Conservation (phyloP, 2,797 vertebrate genomes). For the Coluber constrictor region DNA sequence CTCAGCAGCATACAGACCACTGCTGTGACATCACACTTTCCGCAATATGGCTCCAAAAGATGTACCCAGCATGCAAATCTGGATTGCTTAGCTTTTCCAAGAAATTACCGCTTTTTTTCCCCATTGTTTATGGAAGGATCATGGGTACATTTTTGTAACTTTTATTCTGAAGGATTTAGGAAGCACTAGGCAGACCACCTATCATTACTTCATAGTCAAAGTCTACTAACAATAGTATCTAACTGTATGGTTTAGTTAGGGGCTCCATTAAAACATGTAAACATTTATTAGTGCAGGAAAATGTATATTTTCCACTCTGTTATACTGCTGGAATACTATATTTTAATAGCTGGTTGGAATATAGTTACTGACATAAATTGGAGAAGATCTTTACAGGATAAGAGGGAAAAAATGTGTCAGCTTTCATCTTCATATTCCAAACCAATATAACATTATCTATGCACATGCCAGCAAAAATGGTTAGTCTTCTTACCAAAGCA, state of each 20-base stretch:
- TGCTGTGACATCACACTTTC: slow-evolving; percentile 69
- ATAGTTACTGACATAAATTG: slow-evolving; percentile 47
- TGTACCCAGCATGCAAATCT: slow-evolving; percentile 56
- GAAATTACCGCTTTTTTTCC: slow-evolving; percentile 44
- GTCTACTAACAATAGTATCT: slow-evolving; percentile 43
- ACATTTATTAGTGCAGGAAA: slow-evolving; percentile 54
- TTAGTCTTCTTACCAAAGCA: background rate
- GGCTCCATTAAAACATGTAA: slow-evolving; percentile 57
- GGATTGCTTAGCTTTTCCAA: slow-evolving; percentile 58
- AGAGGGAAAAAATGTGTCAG: slow-evolving; percentile 27
- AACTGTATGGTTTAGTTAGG: slow-evolving; percentile 54
- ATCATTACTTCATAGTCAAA: slow-evolving; percentile 4
- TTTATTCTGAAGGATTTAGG: slow-evolving; percentile 26
- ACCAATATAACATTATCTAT: slow-evolving; percentile 1
- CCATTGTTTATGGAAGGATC: slow-evolving; percentile 42
- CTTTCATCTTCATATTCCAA: background rate
- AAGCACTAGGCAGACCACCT: slow-evolving; percentile 51
- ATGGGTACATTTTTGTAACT: slow-evolving; percentile 36
- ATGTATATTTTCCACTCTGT: slow-evolving; percentile 51
- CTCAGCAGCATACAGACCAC: slow-evolving; percentile 68
- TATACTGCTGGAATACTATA: slow-evolving; percentile 46
- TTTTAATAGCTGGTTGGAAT: slow-evolving; percentile 54
- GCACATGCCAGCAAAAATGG: slow-evolving; percentile 31
- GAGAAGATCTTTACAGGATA: slow-evolving; percentile 48
- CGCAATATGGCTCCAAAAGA: slow-evolving; percentile 62